Evolutionary conservation across 92 coral and sea anemone species (phyloP).

Genomic region (Actinernus sp.): DNA sequence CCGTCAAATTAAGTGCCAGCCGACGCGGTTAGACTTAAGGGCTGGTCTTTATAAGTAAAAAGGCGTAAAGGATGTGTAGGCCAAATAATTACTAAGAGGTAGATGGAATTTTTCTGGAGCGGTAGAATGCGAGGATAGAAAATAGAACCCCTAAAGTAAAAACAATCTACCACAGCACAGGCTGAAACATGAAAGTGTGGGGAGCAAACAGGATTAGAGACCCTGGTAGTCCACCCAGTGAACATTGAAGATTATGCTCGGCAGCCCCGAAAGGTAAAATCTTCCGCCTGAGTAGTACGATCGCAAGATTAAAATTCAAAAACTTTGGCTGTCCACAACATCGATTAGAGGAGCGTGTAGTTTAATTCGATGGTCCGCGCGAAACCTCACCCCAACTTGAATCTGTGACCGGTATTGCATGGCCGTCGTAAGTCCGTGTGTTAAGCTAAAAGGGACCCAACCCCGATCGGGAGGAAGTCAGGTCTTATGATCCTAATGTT

Average conservation of each 20-base stretch:
- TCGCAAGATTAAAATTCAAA: conserved; percentile 95
- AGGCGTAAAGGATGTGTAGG: conserved; percentile 91
- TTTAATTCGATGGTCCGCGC: conserved; percentile 96
- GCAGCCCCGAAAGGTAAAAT: conserved; percentile 70
- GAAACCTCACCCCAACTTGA: conserved; percentile 85
- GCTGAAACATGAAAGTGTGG: conserved; percentile 93
- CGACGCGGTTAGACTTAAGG: conserved; percentile 97
- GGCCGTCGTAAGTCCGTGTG: conserved; percentile 98
- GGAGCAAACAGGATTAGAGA: conserved; percentile 95
- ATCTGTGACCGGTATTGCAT: conserved; percentile 91
- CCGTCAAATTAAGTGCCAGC: conserved; percentile 98
- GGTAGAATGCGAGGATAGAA: conserved; percentile 86
- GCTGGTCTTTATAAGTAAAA: conserved; percentile 80
- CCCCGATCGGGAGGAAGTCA: conserved; percentile 91
- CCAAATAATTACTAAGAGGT: conserved; percentile 67
- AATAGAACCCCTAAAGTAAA: conserved; percentile 86
- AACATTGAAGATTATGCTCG: conserved; percentile 81
- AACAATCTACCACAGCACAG: conserved; percentile 75
- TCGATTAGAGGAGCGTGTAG: conserved; percentile 94
- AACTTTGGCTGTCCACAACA: conserved; percentile 90
- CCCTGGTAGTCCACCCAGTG: conserved; percentile 96
- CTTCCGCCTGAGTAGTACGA: conserved; percentile 90
- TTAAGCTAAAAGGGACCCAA: conserved; percentile 81
- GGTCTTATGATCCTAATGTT: conserved; percentile 91
- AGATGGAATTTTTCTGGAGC: conserved; percentile 88